Base-by-base conservation (phyloP, 2,797 vertebrate genomes). In the Hipposideros larvatus region DNA sequence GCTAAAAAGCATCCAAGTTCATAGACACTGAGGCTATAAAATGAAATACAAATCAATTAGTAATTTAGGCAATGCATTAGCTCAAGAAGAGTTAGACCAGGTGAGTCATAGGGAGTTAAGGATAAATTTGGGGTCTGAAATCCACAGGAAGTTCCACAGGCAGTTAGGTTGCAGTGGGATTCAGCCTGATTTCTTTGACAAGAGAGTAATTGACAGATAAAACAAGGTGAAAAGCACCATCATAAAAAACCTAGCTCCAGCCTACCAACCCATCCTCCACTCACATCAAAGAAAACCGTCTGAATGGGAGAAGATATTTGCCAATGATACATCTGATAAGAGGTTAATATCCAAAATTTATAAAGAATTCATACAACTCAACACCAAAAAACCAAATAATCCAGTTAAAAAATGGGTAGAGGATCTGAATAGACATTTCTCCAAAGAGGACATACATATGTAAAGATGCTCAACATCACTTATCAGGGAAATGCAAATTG, bases 161-260 rank as follows among this genome's bases (percentile, higher is more conserved):
- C 22, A 77, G 10, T 74, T 84, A 83, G 59, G 24, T 48, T 31
- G 0, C 61, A 8, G 41, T 57, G 34, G 55, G 16, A 53, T 46
- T 70, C 24, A 21, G 37, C 34, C n/a, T 22, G 11, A 66, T 89
- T 75, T 90, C 31, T 26, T 71, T 48, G 43, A 28, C 57, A 59
- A 80, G 41, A 43, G 65, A n/a, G 24, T 63, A 6, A 34, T 0
- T 34, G 71, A 11, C 77, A 53, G 66, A 22, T 37, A 41, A 19
- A 66, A 43, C 21, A 26, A 65, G 26, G 7, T 1, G 1, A 15
- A 21, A 14, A 34, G 63, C 1, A 2, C 31, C 11, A 0, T 4
- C 2, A 0, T 0, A 41, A n/a, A 11, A 37, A 71, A 28, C 22
- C 37, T 4, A 24, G 26, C 1, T 8, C 53, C 5, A 73, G 0